Conservation (phyloP, 2,113 vertebrate species). For the Aplodontia rufa region DNA sequence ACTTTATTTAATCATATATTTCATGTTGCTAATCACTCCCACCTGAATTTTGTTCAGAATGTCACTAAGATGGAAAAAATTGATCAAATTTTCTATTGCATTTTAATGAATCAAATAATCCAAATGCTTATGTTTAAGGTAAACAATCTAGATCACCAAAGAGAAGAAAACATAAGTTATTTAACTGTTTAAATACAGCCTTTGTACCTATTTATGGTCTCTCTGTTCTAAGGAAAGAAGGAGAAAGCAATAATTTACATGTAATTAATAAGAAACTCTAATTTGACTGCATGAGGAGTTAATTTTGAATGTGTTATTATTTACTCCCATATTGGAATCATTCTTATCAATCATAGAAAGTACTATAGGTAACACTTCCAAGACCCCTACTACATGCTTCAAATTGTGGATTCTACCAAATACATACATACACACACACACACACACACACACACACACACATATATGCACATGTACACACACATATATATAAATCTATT, state of each 20-base stretch:
- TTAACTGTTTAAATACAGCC: background rate
- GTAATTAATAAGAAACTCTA: background rate
- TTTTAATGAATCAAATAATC: background rate
- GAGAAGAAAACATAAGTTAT: background rate
- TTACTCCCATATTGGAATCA: background rate
- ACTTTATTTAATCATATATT: slow-evolving; percentile 12
- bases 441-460: too few relatives aligned
- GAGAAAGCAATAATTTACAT: background rate
- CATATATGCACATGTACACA: too few relatives aligned
- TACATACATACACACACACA: background rate
- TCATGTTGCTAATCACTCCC: background rate
- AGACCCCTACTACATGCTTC: background rate
- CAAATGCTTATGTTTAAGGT: background rate
- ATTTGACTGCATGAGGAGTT: background rate
- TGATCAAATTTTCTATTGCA: background rate
- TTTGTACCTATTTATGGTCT: background rate
- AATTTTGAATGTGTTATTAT: background rate
- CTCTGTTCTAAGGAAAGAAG: background rate
- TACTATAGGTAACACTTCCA: background rate
- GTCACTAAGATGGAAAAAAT: background rate
- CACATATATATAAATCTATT: too few relatives aligned
- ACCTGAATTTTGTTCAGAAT: slow-evolving; percentile 26
- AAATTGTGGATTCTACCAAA: background rate
- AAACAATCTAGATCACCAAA: background rate
- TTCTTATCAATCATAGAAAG: background rate